These are phyloP conservation scores for Machimus rusticus DNA, from an alignment of 2,888 invertebrate genomes.

Conservation along the genomic window DNA sequence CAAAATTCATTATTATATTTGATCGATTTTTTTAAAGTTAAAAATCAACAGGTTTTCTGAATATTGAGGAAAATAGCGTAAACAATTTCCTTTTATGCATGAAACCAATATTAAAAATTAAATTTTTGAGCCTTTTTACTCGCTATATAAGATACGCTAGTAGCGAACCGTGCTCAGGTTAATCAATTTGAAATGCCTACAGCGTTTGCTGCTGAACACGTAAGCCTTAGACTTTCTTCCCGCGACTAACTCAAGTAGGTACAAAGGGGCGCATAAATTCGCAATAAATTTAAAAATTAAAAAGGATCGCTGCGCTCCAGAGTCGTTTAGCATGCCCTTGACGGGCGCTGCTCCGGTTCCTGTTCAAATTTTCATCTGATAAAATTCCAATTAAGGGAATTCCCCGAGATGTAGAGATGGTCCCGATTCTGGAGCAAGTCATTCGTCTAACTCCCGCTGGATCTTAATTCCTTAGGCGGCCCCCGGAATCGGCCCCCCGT, in stretches of 20 bases:
- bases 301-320: background rate
- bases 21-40: no score
- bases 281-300: conserved; percentile 38
- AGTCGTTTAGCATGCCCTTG: conserved; percentile 24
- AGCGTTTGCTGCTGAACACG: background rate
- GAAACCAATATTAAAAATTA: background rate
- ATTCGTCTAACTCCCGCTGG: conserved; percentile 28
- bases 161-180: background rate
- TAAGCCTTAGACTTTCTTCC: background rate
- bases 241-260: conserved; percentile 3
- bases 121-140: background rate
- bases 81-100: background rate
- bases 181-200: background rate
- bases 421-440: background rate
- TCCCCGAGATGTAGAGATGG: conserved; percentile 20
- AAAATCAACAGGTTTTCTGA: no score
- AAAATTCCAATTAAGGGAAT: conserved; percentile 41
- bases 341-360: conserved; percentile 8
- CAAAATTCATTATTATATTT: no score
- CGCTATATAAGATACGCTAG: background rate
- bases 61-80: background rate
- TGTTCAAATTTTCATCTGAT: conserved; percentile 40
- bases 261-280: conserved; percentile 18
- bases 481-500: background rate
- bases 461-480: conserved; percentile 16